Percentiles rank a stretch among this genome's conserved stretches.
These are phyloP conservation scores for Pegoplata infirma DNA, from an alignment of 2,888 invertebrate species.

Conservation along the genomic window DNA sequence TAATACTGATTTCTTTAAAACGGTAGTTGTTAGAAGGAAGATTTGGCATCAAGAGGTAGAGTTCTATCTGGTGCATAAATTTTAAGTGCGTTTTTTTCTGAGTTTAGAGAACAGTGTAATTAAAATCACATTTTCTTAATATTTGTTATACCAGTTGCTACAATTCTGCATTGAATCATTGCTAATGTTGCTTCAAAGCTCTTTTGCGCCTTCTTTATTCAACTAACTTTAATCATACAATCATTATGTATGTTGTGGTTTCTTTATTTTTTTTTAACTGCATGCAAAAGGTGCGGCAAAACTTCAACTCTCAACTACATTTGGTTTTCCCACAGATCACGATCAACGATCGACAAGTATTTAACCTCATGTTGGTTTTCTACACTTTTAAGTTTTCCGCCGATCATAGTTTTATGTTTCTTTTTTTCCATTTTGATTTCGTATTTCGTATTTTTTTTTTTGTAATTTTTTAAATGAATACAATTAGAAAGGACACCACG, in stretches of 20 bases:
- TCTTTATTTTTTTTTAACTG: neutral
- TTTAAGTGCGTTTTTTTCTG: too few relatives aligned
- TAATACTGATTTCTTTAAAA: too few relatives aligned
- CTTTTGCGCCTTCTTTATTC: slow-evolving; percentile 5
- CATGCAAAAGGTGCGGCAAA: slow-evolving; percentile 45
- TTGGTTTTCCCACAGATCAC: slow-evolving; percentile 60
- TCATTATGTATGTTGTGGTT: neutral
- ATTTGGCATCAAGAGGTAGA: too few relatives aligned
- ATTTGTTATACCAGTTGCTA: too few relatives aligned
- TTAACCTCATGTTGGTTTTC: slow-evolving; percentile 56
- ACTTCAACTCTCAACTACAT: slow-evolving; percentile 41
- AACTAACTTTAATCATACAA: neutral
- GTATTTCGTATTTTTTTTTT: slow-evolving; percentile 17
- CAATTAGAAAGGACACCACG: slow-evolving; percentile 51
- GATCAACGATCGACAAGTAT: slow-evolving; percentile 51
- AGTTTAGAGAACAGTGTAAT: too few relatives aligned
- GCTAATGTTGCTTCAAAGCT: neutral
- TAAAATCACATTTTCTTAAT: too few relatives aligned
- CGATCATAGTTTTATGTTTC: slow-evolving; percentile 37
- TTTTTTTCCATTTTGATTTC: slow-evolving; percentile 27
- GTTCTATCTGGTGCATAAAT: too few relatives aligned
- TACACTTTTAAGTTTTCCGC: slow-evolving; percentile 60
- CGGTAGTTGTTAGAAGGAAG: too few relatives aligned
- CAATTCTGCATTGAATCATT: slow-evolving; percentile 26
- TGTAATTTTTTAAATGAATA: slow-evolving; percentile 49